These are phyloP conservation scores for Nanorana parkeri DNA, from an alignment of 2,113 vertebrate genomes.

Conservation along the genomic window DNA sequence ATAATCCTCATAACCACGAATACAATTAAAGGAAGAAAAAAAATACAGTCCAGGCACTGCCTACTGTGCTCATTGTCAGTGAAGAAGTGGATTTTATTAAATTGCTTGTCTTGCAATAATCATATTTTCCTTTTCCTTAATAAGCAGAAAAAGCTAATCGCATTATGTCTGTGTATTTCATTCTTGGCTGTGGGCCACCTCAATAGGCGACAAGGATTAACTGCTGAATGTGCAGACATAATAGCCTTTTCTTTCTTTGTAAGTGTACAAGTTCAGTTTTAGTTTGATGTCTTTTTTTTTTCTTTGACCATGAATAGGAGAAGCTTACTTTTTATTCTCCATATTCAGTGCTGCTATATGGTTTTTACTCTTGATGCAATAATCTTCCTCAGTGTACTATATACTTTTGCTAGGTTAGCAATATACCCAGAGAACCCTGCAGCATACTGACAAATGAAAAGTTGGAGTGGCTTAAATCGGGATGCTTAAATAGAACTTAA, in stretches of 20 bases:
- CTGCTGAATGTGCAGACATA: constrained; percentile 40
- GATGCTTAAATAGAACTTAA: too few relatives aligned
- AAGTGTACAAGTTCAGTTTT: neutral
- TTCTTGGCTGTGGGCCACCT: constrained; percentile 34
- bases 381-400: neutral
- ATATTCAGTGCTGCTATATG: constrained; percentile 23
- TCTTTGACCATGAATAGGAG: constrained; percentile 17
- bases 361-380: neutral
- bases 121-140: neutral
- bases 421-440: too few relatives aligned
- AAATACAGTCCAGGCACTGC: neutral
- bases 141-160: constrained; percentile 22
- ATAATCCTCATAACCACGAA: neutral
- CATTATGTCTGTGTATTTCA: constrained; percentile 7
- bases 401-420: too few relatives aligned
- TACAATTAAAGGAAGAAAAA: neutral
- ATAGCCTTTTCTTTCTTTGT: constrained; percentile 50
- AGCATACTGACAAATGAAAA: too few relatives aligned
- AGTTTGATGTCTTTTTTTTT: constrained; percentile 38
- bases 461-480: too few relatives aligned
- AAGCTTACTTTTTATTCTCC: neutral
- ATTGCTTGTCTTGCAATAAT: constrained; percentile 20
- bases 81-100: constrained; percentile 15
- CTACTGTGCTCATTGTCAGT: constrained; percentile 13
- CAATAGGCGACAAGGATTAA: constrained; percentile 56